phyloP scores from a whole-genome alignment of 1,140 invertebrate genomes.

The Euwallacea similis region DNA sequence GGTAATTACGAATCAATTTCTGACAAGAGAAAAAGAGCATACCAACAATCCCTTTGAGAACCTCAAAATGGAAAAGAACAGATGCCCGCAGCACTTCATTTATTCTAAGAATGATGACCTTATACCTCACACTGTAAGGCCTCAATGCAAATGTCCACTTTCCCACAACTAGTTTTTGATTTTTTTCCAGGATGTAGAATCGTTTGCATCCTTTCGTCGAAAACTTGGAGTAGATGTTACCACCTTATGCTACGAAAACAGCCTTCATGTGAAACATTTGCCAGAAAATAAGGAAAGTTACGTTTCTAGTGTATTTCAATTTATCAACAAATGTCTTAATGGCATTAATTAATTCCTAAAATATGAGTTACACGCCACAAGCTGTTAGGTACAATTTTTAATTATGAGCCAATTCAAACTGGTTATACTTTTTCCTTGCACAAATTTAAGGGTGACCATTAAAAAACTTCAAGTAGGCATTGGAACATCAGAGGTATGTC shows the following conservation, averaged over 20 bases:
- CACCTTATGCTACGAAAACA: constrained; percentile 66
- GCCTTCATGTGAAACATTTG: constrained; percentile 71
- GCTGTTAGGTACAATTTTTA: no score
- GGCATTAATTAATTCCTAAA: background rate
- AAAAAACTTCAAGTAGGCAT: no score
- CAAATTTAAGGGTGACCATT: no score
- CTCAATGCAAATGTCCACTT: background rate
- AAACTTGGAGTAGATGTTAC: constrained; percentile 63
- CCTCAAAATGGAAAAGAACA: constrained; percentile 54
- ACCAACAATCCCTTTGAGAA: constrained; percentile 57
- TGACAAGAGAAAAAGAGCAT: constrained; percentile 46
- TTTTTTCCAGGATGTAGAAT: constrained; percentile 62
- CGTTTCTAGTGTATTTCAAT: constrained; percentile 62
- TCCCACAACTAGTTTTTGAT: background rate
- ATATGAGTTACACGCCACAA: background rate
- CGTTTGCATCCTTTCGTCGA: constrained; percentile 61
- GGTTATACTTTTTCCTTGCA: no score
- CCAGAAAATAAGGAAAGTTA: constrained; percentile 64
- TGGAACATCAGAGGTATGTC: no score
- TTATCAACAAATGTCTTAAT: constrained; percentile 62
- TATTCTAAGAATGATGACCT: constrained; percentile 72
- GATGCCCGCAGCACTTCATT: constrained; percentile 72
- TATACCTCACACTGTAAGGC: constrained; percentile 58
- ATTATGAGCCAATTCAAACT: no score
- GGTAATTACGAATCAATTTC: constrained; percentile 51